Evolutionary conservation across 2,113 vertebrate species (phyloP).

Genomic region (Struthidea cinerea): DNA sequence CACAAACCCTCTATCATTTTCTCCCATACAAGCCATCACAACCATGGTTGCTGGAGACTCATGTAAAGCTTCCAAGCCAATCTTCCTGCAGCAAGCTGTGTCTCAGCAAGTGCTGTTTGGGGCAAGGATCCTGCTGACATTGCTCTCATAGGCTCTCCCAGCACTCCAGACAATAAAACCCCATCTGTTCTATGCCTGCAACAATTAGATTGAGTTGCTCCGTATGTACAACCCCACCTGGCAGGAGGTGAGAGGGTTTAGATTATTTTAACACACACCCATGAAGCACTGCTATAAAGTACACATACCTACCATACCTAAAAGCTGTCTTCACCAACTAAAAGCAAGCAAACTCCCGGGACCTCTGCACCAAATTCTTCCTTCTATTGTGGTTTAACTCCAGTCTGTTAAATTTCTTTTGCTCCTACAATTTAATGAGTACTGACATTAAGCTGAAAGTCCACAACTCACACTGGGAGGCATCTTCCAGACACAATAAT

Average conservation of each 20-base stretch:
- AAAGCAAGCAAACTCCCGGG: neutral
- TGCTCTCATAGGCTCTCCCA: neutral
- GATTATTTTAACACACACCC: neutral
- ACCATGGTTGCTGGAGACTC: neutral
- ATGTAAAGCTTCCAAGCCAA: neutral
- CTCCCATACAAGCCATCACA: neutral
- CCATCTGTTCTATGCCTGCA: slow-evolving; percentile 34
- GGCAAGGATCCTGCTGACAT: slow-evolving; percentile 13
- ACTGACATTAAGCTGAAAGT: slow-evolving; percentile 49
- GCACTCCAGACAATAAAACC: slow-evolving; percentile 29
- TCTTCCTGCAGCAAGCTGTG: neutral
- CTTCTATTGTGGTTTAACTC: neutral
- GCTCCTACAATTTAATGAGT: slow-evolving; percentile 10
- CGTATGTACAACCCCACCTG: neutral
- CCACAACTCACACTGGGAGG: neutral
- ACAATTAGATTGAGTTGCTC: slow-evolving; percentile 6
- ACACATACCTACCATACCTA: neutral
- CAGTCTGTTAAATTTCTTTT: neutral
- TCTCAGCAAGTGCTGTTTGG: neutral
- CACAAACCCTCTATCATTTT: neutral
- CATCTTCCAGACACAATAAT: slow-evolving; percentile 33
- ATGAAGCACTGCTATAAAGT: neutral
- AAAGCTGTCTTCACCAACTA: neutral
- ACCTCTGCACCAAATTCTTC: neutral
- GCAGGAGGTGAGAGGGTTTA: neutral